A percentile compares a stretch with the other conserved stretches of the same genome.
Evolutionary conservation across 2,888 invertebrate species (phyloP).

Genomic region (Eupithecia dodoneata): DNA sequence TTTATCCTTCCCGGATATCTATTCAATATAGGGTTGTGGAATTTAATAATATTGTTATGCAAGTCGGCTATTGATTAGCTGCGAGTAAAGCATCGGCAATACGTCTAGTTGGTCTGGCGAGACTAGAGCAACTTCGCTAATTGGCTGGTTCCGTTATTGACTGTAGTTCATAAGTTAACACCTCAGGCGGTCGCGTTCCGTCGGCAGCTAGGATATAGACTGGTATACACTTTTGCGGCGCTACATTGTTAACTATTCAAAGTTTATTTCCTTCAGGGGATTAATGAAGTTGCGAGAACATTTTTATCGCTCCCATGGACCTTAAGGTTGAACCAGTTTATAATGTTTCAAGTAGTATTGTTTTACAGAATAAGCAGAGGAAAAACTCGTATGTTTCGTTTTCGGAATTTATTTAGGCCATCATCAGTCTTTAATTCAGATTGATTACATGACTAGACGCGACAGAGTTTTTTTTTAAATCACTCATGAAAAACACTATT

Average conservation of each 20-base stretch:
- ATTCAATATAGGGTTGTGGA: neutral
- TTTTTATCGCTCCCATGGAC: conserved; percentile 21
- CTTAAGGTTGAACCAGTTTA: conserved; percentile 8
- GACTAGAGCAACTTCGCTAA: conserved; percentile 39
- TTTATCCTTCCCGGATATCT: neutral
- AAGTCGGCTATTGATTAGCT: conserved; percentile 1
- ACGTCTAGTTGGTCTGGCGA: conserved; percentile 28
- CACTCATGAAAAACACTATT: neutral
- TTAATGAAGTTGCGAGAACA: conserved; percentile 25
- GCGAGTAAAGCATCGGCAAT: conserved; percentile 21
- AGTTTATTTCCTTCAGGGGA: conserved; percentile 27
- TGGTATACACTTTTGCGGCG: conserved; percentile 7
- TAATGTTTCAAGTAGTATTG: conserved; percentile 8
- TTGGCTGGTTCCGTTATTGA: conserved; percentile 44
- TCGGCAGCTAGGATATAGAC: conserved; percentile 10
- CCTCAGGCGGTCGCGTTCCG: conserved; percentile 27
- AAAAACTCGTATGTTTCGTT: neutral
- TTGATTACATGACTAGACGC: neutral
- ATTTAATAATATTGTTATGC: neutral
- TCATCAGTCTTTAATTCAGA: neutral
- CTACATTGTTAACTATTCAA: conserved; percentile 27
- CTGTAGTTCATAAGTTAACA: conserved; percentile 38
- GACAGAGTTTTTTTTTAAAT: neutral
- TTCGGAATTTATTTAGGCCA: neutral
- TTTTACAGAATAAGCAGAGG: neutral